phyloP scores from a whole-genome alignment of 2,888 invertebrate species.

The Nephrocerus scutellatus region DNA sequence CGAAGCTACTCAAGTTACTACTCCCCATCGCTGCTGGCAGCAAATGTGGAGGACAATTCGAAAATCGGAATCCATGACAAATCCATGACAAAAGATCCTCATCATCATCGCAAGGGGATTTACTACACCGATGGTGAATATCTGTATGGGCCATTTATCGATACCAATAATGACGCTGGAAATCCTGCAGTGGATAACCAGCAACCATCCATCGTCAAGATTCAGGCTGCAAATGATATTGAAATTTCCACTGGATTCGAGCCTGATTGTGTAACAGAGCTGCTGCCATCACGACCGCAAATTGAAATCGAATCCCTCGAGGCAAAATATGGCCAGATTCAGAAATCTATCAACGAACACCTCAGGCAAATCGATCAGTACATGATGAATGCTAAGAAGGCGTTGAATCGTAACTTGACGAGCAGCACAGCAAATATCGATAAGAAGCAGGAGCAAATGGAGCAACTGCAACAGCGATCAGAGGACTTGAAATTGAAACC shows the following conservation, averaged over 20 bases:
- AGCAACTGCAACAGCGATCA: not conserved
- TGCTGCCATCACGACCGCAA: not conserved
- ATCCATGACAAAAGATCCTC: no score
- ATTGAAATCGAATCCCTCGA: constrained; percentile 36
- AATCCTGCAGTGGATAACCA: not conserved
- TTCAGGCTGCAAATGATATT: constrained; percentile 1
- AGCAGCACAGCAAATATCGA: no score
- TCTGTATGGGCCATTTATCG: constrained; percentile 28
- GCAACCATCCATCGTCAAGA: not conserved
- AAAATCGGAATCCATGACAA: constrained; percentile 17
- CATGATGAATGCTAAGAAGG: constrained; percentile 43
- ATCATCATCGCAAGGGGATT: constrained; percentile 26
- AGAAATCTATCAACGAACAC: constrained; percentile 44
- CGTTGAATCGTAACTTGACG: constrained; percentile 34
- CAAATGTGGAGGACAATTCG: constrained; percentile 16
- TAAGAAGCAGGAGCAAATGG: not conserved
- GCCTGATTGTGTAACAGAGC: no score
- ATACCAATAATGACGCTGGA: not conserved
- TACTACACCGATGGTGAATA: constrained; percentile 34
- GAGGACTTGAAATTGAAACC: constrained; percentile 4
- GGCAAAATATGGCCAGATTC: constrained; percentile 41
- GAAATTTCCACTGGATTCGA: no score
- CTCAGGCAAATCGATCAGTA: constrained; percentile 43
- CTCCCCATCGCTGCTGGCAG: constrained; percentile 16
- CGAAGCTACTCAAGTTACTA: no score